These are phyloP conservation scores for Spea multiplicata DNA, from an alignment of 2,113 vertebrate species.

Conservation along the genomic window DNA sequence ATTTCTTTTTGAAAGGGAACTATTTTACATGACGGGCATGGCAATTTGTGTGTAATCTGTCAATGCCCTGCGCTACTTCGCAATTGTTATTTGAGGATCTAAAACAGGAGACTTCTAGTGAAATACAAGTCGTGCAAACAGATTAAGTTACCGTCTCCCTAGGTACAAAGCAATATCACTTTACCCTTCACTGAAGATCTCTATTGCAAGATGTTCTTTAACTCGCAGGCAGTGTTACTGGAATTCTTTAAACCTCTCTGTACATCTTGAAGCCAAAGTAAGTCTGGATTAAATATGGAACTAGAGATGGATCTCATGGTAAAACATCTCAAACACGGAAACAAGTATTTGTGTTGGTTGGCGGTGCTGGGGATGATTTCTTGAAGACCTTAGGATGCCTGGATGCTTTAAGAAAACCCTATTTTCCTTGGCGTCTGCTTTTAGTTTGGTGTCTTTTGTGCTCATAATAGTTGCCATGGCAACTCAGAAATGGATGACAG, in stretches of 20 bases:
- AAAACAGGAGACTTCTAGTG: constrained; percentile 52
- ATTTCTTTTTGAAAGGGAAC: too few relatives aligned
- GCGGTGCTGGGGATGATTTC: constrained; percentile 58
- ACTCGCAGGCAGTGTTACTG: background rate
- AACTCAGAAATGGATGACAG: constrained; percentile 84
- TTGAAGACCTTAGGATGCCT: constrained; percentile 75
- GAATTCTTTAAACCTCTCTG: background rate
- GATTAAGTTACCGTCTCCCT: constrained; percentile 58
- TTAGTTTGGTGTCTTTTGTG: constrained; percentile 78
- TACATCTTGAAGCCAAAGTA: background rate
- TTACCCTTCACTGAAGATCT: constrained; percentile 9
- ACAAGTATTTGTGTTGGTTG: constrained; percentile 17
- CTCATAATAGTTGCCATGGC: constrained; percentile 78
- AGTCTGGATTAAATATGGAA: background rate
- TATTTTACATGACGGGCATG: too few relatives aligned
- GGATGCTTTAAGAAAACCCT: constrained; percentile 81
- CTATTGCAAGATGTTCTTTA: constrained; percentile 33
- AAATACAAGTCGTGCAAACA: constrained; percentile 61
- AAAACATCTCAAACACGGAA: background rate
- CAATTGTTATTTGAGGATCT: constrained; percentile 54
- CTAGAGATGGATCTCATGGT: constrained; percentile 4
- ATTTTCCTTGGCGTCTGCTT: constrained; percentile 76
- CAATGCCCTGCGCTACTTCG: background rate
- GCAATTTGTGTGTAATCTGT: too few relatives aligned
- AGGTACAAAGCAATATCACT: background rate